Conservation (phyloP, 2,888 invertebrate genomes). For the Molorchus minor region DNA sequence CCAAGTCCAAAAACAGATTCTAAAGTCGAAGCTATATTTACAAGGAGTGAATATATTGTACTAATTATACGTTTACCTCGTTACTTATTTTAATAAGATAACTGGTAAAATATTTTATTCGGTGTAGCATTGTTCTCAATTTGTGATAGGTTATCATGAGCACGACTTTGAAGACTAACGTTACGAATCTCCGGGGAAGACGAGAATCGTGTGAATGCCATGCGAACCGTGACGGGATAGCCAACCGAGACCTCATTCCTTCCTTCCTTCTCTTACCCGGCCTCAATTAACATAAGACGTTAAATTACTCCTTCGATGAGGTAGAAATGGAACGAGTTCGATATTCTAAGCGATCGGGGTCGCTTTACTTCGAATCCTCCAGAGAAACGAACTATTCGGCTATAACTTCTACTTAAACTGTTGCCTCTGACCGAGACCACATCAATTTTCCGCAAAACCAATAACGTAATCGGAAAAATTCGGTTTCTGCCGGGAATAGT, state of each 20-base stretch:
- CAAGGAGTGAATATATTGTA: too few relatives aligned
- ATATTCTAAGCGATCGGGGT: slow-evolving; percentile 21
- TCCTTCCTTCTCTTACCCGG: background rate
- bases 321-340: slow-evolving; percentile 23
- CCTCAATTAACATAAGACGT: slow-evolving; percentile 22
- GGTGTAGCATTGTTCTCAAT: too few relatives aligned
- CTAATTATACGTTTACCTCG: too few relatives aligned
- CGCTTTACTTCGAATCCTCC: slow-evolving; percentile 21
- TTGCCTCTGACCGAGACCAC: slow-evolving; percentile 28
- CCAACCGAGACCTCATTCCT: slow-evolving; percentile 8
- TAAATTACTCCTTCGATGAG: slow-evolving; percentile 19
- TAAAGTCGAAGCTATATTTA: too few relatives aligned
- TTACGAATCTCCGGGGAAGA: slow-evolving; percentile 13
- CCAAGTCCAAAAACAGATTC: too few relatives aligned
- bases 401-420: slow-evolving; percentile 35
- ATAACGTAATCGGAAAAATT: too few relatives aligned
- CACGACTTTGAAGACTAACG: background rate
- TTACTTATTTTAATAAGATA: too few relatives aligned
- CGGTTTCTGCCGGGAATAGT: too few relatives aligned
- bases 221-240: slow-evolving; percentile 19
- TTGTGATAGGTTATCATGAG: too few relatives aligned
- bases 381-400: slow-evolving; percentile 21
- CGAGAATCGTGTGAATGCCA: slow-evolving; percentile 11
- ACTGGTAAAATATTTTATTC: too few relatives aligned
- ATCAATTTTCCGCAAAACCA: slow-evolving; percentile 24